These are phyloP conservation scores for Pelodytes ibericus DNA, from an alignment of 2,797 vertebrate species.

Conservation along the genomic window DNA sequence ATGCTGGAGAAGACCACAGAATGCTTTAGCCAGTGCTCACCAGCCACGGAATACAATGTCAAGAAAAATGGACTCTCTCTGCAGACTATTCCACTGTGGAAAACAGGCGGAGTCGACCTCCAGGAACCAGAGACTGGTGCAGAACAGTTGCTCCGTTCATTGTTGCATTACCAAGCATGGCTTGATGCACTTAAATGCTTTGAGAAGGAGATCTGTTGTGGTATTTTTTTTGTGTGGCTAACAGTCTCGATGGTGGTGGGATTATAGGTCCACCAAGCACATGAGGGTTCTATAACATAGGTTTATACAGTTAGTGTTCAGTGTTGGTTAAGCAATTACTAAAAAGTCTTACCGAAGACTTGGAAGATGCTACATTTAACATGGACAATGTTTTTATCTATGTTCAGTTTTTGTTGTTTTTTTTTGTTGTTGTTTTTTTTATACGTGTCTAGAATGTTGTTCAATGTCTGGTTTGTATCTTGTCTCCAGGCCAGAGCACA, in stretches of 20 bases:
- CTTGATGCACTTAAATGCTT: slow-evolving; percentile 32
- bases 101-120: slow-evolving; percentile 23
- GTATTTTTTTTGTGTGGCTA: slow-evolving; percentile 3
- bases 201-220: slow-evolving; percentile 30
- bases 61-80: slow-evolving; percentile 35
- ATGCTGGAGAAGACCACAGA: slow-evolving; percentile 29
- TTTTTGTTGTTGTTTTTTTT: too few relatives aligned
- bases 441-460: slow-evolving; percentile 36
- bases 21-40: slow-evolving; percentile 23
- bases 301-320: slow-evolving; percentile 28
- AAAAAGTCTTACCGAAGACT: slow-evolving; percentile 19
- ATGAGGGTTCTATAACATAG: slow-evolving; percentile 12
- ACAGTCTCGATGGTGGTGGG: slow-evolving; percentile 11
- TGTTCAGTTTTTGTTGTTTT: slow-evolving; percentile 19
- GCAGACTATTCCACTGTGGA: neutral
- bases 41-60: slow-evolving; percentile 37
- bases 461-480: slow-evolving; percentile 23
- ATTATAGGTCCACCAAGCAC: neutral
- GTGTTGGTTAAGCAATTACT: slow-evolving; percentile 22
- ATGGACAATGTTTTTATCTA: slow-evolving; percentile 31
- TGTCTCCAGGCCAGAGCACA: slow-evolving; percentile 41
- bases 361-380: slow-evolving; percentile 33
- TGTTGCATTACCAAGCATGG: slow-evolving; percentile 25
- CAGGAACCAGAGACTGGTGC: slow-evolving; percentile 19
- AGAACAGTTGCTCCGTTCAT: slow-evolving; percentile 14